Conservation (phyloP, 2,888 invertebrate genomes). For the Hirtodrosophila cameraria region DNA sequence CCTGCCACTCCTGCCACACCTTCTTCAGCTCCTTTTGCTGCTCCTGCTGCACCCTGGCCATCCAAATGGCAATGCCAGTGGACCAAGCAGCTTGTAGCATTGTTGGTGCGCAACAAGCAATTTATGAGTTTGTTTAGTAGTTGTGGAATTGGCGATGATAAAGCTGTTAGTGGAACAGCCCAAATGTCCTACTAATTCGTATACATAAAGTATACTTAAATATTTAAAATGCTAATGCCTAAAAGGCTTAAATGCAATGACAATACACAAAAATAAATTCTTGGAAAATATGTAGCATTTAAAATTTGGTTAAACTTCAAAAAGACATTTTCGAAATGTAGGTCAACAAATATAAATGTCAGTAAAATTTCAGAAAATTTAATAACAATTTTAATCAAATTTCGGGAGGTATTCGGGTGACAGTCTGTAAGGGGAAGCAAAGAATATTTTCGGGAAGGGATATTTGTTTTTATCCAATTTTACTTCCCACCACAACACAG, state of each 20-base stretch:
- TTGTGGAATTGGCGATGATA: constrained; percentile 15
- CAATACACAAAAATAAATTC: too few species aligned
- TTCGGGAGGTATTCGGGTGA: too few species aligned
- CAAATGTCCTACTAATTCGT: neutral
- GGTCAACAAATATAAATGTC: too few species aligned
- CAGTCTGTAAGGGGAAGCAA: too few species aligned
- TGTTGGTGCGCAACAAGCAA: constrained; percentile 7
- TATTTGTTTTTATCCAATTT: too few species aligned
- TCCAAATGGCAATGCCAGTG: constrained; percentile 17
- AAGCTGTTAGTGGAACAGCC: constrained; percentile 11
- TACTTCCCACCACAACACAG: too few species aligned
- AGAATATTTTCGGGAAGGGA: too few species aligned
- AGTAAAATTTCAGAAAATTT: too few species aligned
- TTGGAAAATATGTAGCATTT: too few species aligned
- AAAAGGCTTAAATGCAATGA: neutral
- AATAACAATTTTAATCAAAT: too few species aligned
- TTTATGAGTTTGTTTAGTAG: constrained; percentile 35
- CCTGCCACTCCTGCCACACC: neutral
- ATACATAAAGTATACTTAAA: neutral
- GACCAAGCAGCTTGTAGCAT: constrained; percentile 1
- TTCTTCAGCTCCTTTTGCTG: constrained; percentile 1
- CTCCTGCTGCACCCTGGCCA: constrained; percentile 27
- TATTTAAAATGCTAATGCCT: neutral
- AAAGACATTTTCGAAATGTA: too few species aligned
- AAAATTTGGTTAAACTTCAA: too few species aligned